A percentile compares a stretch with the other conserved stretches of the same genome.
These are phyloP conservation scores for Cyanoliseus patagonus DNA, from an alignment of 2,113 vertebrate genomes.

Conservation along the genomic window DNA sequence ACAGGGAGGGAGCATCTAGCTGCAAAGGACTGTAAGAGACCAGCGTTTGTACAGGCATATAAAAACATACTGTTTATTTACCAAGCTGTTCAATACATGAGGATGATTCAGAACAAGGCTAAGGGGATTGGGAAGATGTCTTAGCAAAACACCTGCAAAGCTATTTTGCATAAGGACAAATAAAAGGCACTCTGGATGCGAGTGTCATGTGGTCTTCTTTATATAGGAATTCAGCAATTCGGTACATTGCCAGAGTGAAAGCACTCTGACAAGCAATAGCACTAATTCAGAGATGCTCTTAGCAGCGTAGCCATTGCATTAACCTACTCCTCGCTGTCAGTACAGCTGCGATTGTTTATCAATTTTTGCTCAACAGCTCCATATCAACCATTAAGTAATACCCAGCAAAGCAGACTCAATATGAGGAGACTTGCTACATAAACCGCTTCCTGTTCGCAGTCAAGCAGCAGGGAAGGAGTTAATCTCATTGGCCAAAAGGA, in stretches of 20 bases:
- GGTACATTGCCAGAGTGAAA: background rate
- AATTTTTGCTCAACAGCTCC: background rate
- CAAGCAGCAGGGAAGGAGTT: background rate
- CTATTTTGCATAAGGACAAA: background rate
- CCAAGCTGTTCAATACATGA: background rate
- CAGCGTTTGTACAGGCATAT: background rate
- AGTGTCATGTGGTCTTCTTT: background rate
- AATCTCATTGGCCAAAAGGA: background rate
- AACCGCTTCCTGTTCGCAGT: background rate
- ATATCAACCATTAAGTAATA: background rate
- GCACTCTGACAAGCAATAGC: background rate
- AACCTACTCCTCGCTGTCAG: background rate
- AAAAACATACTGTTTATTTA: background rate
- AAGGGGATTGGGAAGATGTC: background rate
- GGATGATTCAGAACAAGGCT: background rate
- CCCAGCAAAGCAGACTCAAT: background rate
- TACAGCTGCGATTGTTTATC: background rate
- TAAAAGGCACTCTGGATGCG: background rate
- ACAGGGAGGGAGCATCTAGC: background rate
- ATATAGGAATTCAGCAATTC: background rate
- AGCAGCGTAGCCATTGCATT: fast-evolving
- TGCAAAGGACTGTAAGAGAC: background rate
- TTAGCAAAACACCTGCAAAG: background rate
- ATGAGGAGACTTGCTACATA: background rate
- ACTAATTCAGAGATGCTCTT: background rate